Conservation (phyloP, 2,797 vertebrate species). For the Cephalopachus bancanus region DNA sequence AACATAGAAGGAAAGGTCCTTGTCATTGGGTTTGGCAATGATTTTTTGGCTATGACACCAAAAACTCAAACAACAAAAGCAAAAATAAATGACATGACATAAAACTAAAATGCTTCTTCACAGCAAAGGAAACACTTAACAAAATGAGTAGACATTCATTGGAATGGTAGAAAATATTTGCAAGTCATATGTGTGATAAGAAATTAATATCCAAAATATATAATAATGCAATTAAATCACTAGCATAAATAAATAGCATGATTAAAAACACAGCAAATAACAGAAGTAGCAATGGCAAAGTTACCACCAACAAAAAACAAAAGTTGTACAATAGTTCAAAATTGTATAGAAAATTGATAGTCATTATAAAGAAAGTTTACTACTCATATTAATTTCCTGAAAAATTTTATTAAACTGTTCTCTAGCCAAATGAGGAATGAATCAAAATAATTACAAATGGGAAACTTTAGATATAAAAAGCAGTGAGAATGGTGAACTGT, state of each 20-base stretch:
- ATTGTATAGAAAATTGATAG: background rate
- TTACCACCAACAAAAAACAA: background rate
- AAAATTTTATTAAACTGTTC: background rate
- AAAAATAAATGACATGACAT: background rate
- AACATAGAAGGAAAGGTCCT: background rate
- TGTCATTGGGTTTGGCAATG: background rate
- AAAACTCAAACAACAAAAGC: background rate
- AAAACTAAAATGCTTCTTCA: background rate
- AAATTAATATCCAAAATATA: background rate
- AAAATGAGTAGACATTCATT: background rate
- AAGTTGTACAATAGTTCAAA: background rate
- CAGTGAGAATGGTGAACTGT: background rate
- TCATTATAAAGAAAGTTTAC: background rate
- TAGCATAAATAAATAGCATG: background rate
- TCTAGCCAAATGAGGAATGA: background rate
- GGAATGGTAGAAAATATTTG: background rate
- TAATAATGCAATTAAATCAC: background rate
- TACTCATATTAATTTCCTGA: background rate
- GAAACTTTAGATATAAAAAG: background rate
- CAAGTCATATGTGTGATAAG: background rate
- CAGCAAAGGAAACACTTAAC: background rate
- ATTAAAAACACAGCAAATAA: background rate
- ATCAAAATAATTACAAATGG: background rate
- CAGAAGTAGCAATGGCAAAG: background rate
- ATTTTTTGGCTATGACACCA: background rate